phyloP scores from a whole-genome alignment of 2,797 vertebrate species.

The Sebastolobus alascanus region DNA sequence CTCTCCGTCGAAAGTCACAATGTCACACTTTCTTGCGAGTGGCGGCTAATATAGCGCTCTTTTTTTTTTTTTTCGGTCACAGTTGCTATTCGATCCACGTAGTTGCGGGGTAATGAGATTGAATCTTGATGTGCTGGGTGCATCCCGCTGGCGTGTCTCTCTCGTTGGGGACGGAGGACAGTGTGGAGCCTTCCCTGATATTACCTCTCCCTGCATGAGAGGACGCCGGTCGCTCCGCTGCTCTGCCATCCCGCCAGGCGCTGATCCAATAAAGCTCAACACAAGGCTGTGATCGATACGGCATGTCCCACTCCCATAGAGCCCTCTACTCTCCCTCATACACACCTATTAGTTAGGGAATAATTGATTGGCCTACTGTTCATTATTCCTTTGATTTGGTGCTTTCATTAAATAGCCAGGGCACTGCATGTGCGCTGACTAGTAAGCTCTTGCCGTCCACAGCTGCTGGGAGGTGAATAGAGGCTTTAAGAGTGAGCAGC shows the following conservation, averaged over 20 bases:
- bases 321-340: slow-evolving; percentile 45
- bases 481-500: slow-evolving; percentile 56
- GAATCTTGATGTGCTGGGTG: slow-evolving; percentile 77
- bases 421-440: slow-evolving; percentile 53
- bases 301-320: slow-evolving; percentile 55
- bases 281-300: slow-evolving; percentile 71
- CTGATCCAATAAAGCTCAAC: slow-evolving; percentile 78
- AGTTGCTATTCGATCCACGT: slow-evolving; percentile 79
- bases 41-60: slow-evolving; percentile 67
- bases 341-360: slow-evolving; percentile 72
- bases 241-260: slow-evolving; percentile 58
- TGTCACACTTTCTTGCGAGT: slow-evolving; percentile 78
- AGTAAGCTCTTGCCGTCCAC: slow-evolving; percentile 45
- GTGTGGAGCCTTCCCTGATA: slow-evolving; percentile 70
- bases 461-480: slow-evolving; percentile 57
- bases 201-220: slow-evolving; percentile 76
- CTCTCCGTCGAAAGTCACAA: slow-evolving; percentile 70
- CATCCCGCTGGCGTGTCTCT: slow-evolving; percentile 63
- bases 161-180: slow-evolving; percentile 47
- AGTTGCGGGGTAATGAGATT: slow-evolving; percentile 81
- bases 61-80: slow-evolving; percentile 61
- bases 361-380: slow-evolving; percentile 78
- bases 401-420: slow-evolving; percentile 70
- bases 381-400: slow-evolving; percentile 77
- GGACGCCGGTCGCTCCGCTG: slow-evolving; percentile 54